phyloP scores from a whole-genome alignment of 2,888 invertebrate genomes.

The Antheraea assamensis region DNA sequence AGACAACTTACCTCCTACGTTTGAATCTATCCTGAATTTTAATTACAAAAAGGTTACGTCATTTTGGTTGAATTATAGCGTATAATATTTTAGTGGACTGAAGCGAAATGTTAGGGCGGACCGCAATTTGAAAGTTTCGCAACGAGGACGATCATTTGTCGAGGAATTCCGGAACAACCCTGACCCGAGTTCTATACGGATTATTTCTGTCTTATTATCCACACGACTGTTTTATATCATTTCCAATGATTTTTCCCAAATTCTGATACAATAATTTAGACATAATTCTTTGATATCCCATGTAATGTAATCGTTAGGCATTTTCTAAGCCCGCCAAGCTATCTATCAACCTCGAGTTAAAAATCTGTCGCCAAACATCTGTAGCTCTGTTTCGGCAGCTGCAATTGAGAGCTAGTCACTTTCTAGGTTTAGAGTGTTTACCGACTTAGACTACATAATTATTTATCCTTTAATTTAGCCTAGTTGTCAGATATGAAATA shows the following conservation, averaged over 20 bases:
- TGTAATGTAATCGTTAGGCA: neutral
- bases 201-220: slow-evolving; percentile 43
- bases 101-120: slow-evolving; percentile 41
- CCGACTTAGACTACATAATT: too few species aligned
- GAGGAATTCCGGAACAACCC: slow-evolving; percentile 51
- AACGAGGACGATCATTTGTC: slow-evolving; percentile 55
- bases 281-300: neutral
- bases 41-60: slow-evolving; percentile 50
- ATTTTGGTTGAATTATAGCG: slow-evolving; percentile 45
- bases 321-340: too few species aligned
- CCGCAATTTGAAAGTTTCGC: slow-evolving; percentile 59
- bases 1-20: slow-evolving; percentile 38
- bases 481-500: too few species aligned
- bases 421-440: too few species aligned
- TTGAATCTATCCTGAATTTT: slow-evolving; percentile 38
- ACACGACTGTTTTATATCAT: slow-evolving; percentile 26
- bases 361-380: too few species aligned
- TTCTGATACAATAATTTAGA: neutral
- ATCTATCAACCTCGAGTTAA: too few species aligned
- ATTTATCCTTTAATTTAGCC: too few species aligned
- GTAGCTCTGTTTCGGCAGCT: too few species aligned
- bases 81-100: slow-evolving; percentile 53
- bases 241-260: slow-evolving; percentile 21
- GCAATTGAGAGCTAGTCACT: too few species aligned
- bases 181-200: slow-evolving; percentile 44